A percentile compares a stretch with the other conserved stretches of the same genome.
Conservation (phyloP, 1,140 invertebrate genomes). For the Chironomus tepperi region DNA sequence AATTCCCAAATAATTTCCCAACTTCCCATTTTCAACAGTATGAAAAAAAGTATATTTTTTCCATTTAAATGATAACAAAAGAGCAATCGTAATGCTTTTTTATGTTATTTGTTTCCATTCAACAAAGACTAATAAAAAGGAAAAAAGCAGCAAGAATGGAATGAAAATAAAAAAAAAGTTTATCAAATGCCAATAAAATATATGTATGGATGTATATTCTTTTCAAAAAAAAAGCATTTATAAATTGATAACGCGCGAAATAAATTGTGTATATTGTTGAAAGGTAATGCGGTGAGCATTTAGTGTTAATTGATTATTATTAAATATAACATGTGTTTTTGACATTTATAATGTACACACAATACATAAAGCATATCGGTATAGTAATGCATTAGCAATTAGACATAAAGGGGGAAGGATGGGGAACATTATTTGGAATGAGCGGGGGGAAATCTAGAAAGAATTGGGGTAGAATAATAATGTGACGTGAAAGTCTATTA, state of each 20-base stretch:
- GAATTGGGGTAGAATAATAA: no score
- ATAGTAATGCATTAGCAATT: conserved; percentile 5
- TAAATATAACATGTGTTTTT: conserved; percentile 25
- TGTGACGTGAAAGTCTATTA: background rate
- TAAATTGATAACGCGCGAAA: conserved; percentile 18
- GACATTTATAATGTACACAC: conserved; percentile 24
- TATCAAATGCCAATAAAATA: background rate
- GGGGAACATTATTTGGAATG: no score
- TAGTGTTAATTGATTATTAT: conserved; percentile 25
- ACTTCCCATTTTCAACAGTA: no score
- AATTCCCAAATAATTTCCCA: no score
- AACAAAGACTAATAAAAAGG: no score
- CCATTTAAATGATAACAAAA: conserved; percentile 4
- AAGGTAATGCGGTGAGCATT: background rate
- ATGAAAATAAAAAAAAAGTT: background rate
- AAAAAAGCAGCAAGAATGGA: background rate
- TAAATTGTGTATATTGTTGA: background rate
- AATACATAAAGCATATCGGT: conserved; percentile 3
- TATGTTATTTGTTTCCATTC: background rate
- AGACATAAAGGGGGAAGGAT: background rate
- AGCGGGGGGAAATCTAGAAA: no score
- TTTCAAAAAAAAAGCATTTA: conserved; percentile 22
- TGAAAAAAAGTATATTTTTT: no score
- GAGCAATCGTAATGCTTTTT: conserved; percentile 17
- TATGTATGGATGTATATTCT: background rate